Conservation (phyloP, 2,888 invertebrate genomes). For the Microchrysa polita region DNA sequence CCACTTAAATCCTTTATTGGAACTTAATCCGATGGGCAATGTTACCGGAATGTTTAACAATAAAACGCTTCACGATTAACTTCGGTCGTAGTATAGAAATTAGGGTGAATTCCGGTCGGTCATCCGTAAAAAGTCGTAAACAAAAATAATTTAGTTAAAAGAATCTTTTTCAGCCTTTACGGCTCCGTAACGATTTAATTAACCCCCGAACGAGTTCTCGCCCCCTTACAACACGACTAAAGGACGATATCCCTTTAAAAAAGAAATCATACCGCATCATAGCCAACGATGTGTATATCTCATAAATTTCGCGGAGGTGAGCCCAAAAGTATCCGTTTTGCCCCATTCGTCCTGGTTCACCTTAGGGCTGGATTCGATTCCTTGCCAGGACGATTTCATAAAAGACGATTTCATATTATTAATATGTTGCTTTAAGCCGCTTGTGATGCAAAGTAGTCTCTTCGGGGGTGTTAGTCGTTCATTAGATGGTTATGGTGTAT, state of each 20-base stretch:
- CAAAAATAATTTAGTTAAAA: constrained; percentile 42
- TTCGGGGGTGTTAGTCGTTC: background rate
- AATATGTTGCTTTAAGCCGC: constrained; percentile 25
- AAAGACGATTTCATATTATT: constrained; percentile 13
- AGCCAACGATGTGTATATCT: background rate
- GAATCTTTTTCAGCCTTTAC: constrained; percentile 43
- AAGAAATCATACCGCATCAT: background rate
- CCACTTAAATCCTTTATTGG: too few relatives aligned
- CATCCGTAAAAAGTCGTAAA: constrained; percentile 35
- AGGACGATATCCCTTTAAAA: background rate
- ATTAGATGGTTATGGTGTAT: background rate
- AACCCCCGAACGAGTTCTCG: constrained; percentile 38
- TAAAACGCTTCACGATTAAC: too few relatives aligned
- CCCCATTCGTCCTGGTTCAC: too few relatives aligned
- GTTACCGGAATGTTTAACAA: too few relatives aligned
- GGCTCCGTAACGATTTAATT: constrained; percentile 47
- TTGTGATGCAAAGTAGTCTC: background rate
- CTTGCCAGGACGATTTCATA: background rate
- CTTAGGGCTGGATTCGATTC: too few relatives aligned
- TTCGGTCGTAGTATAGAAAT: too few relatives aligned
- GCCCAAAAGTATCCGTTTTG: background rate
- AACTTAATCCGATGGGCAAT: too few relatives aligned
- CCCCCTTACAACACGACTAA: background rate
- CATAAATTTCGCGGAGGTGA: background rate
- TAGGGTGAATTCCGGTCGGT: background rate